Evolutionary conservation across 2,113 vertebrate species (phyloP).

Genomic region (Okapia johnstoni): DNA sequence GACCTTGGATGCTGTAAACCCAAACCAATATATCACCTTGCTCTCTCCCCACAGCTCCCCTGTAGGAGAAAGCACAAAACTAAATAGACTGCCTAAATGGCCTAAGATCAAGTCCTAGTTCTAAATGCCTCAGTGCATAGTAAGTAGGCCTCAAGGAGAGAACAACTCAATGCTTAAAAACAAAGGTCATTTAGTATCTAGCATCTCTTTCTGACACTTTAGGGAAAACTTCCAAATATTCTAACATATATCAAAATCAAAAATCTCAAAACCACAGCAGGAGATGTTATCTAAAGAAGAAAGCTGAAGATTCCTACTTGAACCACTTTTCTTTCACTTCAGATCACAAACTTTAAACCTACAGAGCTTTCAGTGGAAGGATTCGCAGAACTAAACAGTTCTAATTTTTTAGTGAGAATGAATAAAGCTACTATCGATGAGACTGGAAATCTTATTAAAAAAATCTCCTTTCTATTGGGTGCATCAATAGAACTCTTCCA

Average conservation of each 20-base stretch:
- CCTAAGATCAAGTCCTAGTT: neutral
- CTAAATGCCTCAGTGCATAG: neutral
- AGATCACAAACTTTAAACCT: constrained; percentile 44
- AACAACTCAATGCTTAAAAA: constrained; percentile 22
- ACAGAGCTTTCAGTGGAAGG: neutral
- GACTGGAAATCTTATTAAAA: neutral
- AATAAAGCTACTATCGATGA: neutral
- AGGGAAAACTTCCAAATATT: constrained; percentile 19
- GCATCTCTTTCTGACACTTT: neutral
- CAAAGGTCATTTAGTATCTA: neutral
- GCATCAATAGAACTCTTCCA: constrained; percentile 23
- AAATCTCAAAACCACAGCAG: constrained; percentile 31
- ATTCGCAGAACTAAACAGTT: neutral
- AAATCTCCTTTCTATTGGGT: constrained; percentile 4
- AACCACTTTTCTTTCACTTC: constrained; percentile 20
- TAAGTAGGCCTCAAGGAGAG: neutral
- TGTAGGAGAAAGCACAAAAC: neutral
- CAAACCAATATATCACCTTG: neutral
- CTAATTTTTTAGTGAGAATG: neutral
- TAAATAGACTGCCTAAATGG: neutral
- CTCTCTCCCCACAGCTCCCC: neutral
- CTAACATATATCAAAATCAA: constrained; percentile 39
- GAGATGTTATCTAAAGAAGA: constrained; percentile 45
- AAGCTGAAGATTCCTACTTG: neutral
- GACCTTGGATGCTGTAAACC: neutral